Evolutionary conservation across 2,888 invertebrate species (phyloP), one percentile per base, ranked within the genome.

Genomic region (Trissoscelio sp.): DNA sequence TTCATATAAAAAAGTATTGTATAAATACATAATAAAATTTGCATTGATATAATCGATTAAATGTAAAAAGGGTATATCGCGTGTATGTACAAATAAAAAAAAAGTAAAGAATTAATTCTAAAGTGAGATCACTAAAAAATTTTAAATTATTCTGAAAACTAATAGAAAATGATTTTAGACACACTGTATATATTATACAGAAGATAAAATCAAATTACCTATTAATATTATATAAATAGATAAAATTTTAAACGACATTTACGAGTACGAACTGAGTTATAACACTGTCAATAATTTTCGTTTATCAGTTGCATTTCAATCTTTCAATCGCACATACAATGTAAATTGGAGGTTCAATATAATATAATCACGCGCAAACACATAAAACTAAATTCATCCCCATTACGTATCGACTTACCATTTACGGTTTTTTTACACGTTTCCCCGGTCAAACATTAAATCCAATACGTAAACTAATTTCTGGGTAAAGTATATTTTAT

Each of bases 401-500:
- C 20, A 18, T 11, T 4, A 22, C 48, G 20, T 22, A 20, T 48
- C 55, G 34, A 37, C 11, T 11, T 9, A 2, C 34, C 11, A 9
- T 42, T 14, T 42, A 42, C n/a, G n/a, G n/a, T 37, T 37, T 42
- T 16, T 42, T 42, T 16, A 42, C 16, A 14, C 16, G 16, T 42
- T 42, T 14, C 42, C 14, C 16, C 42, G 2, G 16, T 1, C 4
- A 42, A 14, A 42, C 5, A 16, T 9, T 42, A 14, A 42, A 14
- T 37, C 0, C 2, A 37, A 37, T 37, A 37, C n/a, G 37, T 37
- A n/a, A 37, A 37, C 7, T 37, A 37, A 37, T 37, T 46, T 48
- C 58, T 12, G 16, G 14, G 46, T 34, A 37, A 69, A 22, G n/a
- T 57, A 46, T 44, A 16, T 4, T 55, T 46, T 53, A 48, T 51